Evolutionary conservation across 2,797 vertebrate genomes (phyloP).

Genomic region (Rhabdophis nuchalis): DNA sequence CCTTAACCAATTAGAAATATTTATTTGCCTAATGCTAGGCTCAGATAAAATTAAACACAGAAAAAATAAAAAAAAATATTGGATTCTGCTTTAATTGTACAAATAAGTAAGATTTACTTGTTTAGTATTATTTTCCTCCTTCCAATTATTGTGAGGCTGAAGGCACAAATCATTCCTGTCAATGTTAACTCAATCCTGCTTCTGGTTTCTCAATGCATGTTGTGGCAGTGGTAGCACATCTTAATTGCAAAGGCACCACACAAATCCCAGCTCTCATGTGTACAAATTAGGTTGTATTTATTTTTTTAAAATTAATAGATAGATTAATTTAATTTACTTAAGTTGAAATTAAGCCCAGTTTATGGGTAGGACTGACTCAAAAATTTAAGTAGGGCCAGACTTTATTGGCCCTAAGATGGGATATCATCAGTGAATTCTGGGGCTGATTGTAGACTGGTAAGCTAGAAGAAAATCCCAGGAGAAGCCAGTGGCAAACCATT

Average conservation of each 20-base stretch:
- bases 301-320: neutral
- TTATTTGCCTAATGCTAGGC: neutral
- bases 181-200: neutral
- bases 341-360: neutral
- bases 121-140: neutral
- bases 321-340: too few species aligned
- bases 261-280: neutral
- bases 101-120: neutral
- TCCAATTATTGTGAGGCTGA: neutral
- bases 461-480: neutral
- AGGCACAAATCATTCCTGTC: neutral
- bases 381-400: neutral
- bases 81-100: neutral
- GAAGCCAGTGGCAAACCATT: neutral
- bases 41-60: slow-evolving; percentile 7
- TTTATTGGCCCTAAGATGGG: neutral
- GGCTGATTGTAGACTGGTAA: neutral
- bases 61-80: neutral
- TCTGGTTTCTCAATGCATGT: neutral
- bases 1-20: slow-evolving; percentile 25
- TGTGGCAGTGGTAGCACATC: neutral
- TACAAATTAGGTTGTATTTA: neutral
- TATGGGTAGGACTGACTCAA: neutral
- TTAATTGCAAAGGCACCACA: neutral
- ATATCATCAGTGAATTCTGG: neutral